Conservation (phyloP, 2,113 vertebrate species). For the Rhodinocichla rosea region DNA sequence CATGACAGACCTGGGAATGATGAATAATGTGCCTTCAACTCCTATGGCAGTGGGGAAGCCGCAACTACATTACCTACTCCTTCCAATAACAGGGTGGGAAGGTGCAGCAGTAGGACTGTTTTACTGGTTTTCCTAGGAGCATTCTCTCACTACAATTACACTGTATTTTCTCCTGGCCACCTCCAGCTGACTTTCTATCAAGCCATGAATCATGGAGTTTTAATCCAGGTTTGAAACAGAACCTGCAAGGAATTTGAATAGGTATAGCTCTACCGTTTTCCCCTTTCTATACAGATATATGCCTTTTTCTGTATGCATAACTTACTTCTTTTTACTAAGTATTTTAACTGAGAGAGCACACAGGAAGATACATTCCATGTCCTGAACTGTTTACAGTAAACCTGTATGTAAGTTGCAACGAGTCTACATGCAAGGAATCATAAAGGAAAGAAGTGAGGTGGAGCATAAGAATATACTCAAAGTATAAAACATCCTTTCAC, state of each 20-base stretch:
- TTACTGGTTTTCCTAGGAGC: not conserved
- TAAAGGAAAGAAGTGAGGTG: not conserved
- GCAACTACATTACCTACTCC: not conserved
- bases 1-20: not conserved
- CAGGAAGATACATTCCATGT: not conserved
- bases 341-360: not conserved
- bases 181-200: not conserved
- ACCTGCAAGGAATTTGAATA: not conserved
- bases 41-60: not conserved
- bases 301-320: not conserved
- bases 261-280: not conserved
- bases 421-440: not conserved
- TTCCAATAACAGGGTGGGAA: not conserved
- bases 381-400: not conserved
- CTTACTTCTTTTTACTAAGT: not conserved
- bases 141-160: not conserved
- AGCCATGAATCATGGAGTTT: not conserved
- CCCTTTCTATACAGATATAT: not conserved
- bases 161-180: not conserved
- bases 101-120: not conserved
- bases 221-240: not conserved
- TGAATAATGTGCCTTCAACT: not conserved
- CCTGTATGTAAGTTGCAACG: not conserved
- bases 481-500: not conserved
- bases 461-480: not conserved